Base-by-base conservation (phyloP, 1,140 invertebrate genomes). In the Neuroterus valhalla region DNA sequence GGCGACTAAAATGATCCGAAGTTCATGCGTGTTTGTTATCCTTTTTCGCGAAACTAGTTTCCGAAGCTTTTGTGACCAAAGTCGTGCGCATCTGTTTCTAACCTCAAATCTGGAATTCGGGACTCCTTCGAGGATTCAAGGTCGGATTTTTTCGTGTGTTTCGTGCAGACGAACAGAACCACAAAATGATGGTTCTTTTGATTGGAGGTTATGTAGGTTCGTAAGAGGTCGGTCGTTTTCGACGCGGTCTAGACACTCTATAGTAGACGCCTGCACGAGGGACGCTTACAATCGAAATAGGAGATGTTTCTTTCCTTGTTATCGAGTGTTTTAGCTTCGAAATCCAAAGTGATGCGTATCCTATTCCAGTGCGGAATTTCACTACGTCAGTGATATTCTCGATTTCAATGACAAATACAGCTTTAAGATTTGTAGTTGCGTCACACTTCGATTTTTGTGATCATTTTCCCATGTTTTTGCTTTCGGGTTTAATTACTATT, bases 111-210 rank as follows among this genome's bases (percentile, higher is more conserved):
- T 55, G 10, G 11, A 38, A 62, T 38, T 3, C 14, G 4, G 14
- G n/a, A 5, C 23, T 31, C 55, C 12, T 62, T 62, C 23, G 23
- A 1, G n/a, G 12, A 62, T 26, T n/a, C 5, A 12, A 12, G 10
- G 23, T 15, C 31, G 2, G 5, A 2, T 52, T 52, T 19, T 70
- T 70, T 26, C 21, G 68, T 48, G 68, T 19, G 42, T 69, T 69
- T 48, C n/a, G 68, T 8, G 31, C 31, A 8, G 31, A 38, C 10
- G 31, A 38, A 38, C 31, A 38, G 21, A 44, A 46, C 68, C 68
- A 21, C 45, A 44, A 69, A 45, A 26, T 15, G 42, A 26, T 69
- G 68, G 42, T 14, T 48, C 15, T 15, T 15, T 31, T 26, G 23
- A n/a, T 26, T 62, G 12, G 15, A 62, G 55, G 55, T 62, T 62